Evolutionary conservation across 1,140 invertebrate genomes (phyloP), one percentile per base, ranked within the genome.

Genomic region (Mercenaria mercenaria): DNA sequence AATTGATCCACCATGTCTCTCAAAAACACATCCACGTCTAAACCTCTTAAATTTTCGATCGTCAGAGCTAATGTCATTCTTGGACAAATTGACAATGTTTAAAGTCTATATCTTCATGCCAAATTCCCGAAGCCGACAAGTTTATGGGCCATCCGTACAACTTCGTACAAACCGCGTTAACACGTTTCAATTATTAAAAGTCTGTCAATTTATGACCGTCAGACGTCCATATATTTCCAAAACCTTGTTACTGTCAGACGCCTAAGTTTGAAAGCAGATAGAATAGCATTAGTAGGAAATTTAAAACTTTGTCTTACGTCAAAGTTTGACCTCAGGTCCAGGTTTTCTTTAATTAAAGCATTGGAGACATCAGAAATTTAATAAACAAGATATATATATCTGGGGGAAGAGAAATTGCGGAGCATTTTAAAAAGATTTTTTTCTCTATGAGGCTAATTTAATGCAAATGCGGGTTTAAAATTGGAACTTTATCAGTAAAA

Each of bases 141-240:
- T 79, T 91, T 92, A 84, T 88, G 56, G 43, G 88, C 81, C 52
- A 80, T 89, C 90, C 41, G 41, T 59, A 64, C 87, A 88, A 83
- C 77, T 91, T 91, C 89, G 77, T 88, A 64, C 69, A 61, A 79
- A 81, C 50, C 32, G 86, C 79, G 86, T 81, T 69, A 81, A 88
- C 76, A 81, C 79, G 77, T 88, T 88, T 88, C 37, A 88, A 88
- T 88, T 80, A 88, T 88, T 88, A 88, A 88, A 80, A 88, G 52
- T 80, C 61, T 81, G 56, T 23, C 76, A 52, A 81, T 88, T 69
- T 80, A 88, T 67, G 34, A 79, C 41, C 2, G 32, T 41, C 43
- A 61, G 52, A 56, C 56, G 32, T 23, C 64, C 56, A 61, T 88
- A 80, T 79, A 88, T 81, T 69, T 80, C 39, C 23, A 56, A 88